A percentile compares a stretch with the other conserved stretches of the same genome.
Evolutionary conservation across 2,888 invertebrate genomes (phyloP).

Genomic region (Acanthacorydalis orientalis): DNA sequence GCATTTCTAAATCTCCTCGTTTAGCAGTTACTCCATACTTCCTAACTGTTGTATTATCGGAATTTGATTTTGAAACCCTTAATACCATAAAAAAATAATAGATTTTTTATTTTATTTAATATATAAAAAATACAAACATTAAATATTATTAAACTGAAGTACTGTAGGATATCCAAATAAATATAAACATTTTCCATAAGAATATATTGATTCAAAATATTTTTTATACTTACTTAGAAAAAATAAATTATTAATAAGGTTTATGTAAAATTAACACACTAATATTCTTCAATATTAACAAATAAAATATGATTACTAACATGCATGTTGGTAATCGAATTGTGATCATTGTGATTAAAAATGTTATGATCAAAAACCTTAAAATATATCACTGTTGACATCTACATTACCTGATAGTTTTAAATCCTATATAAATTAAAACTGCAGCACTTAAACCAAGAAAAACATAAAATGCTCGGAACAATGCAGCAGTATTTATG

Average conservation of each 20-base stretch:
- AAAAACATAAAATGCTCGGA: constrained; percentile 6
- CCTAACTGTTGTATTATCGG: neutral
- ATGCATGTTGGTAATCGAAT: no score
- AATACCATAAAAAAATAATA: neutral
- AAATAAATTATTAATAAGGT: no score
- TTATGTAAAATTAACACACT: no score
- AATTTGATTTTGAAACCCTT: constrained; percentile 1
- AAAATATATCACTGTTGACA: neutral
- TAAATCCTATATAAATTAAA: constrained; percentile 4
- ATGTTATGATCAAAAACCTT: neutral
- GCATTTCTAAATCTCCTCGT: constrained; percentile 6
- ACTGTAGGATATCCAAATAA: no score
- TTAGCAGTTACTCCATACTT: constrained; percentile 4
- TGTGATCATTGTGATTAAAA: no score
- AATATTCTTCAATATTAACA: no score
- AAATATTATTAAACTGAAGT: no score
- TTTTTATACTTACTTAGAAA: no score
- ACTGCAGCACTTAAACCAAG: constrained; percentile 1
- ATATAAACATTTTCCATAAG: no score
- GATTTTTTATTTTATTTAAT: neutral
- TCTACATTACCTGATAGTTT: neutral
- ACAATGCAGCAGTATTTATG: constrained; percentile 2
- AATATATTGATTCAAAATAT: no score
- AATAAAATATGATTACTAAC: no score
- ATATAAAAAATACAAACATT: no score